Conservation (phyloP, 2,888 invertebrate genomes). For the Ormyrus labotus region DNA sequence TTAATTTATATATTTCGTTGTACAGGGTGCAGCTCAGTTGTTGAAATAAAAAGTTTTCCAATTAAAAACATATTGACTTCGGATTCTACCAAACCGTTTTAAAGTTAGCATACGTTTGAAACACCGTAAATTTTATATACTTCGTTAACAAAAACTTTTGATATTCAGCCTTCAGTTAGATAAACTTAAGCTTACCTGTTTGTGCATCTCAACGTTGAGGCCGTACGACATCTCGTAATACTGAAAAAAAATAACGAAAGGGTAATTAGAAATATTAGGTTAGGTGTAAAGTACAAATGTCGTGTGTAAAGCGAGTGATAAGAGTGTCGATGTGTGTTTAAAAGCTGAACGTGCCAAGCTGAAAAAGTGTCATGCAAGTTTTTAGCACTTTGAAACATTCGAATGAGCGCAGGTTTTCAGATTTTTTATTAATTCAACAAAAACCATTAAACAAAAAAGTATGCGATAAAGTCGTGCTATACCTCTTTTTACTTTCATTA, state of each 20-base stretch:
- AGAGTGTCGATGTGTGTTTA: conserved; percentile 33
- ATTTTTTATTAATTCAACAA: too few relatives aligned
- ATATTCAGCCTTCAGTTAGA: neutral
- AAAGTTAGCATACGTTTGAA: too few relatives aligned
- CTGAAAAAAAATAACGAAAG: conserved; percentile 80
- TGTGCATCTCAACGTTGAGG: conserved; percentile 98
- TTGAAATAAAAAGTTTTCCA: too few relatives aligned
- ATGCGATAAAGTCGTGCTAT: conserved; percentile 34
- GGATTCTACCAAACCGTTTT: too few relatives aligned
- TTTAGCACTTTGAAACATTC: neutral
- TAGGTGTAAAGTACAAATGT: neutral
- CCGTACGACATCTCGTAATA: conserved; percentile 99
- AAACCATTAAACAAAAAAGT: too few relatives aligned
- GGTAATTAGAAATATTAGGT: conserved; percentile 31
- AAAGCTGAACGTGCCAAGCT: conserved; percentile 41
- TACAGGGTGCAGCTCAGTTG: too few relatives aligned
- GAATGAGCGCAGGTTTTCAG: too few relatives aligned
- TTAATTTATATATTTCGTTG: too few relatives aligned
- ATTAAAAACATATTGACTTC: too few relatives aligned
- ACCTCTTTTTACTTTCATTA: neutral
- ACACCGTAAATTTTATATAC: too few relatives aligned
- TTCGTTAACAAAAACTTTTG: neutral
- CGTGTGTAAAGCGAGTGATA: conserved; percentile 10
- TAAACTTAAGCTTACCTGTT: conserved; percentile 90
- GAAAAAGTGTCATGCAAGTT: conserved; percentile 31